Evolutionary conservation across 2,797 vertebrate genomes (phyloP), one percentile per base, ranked within the genome.

Genomic region (Dromococcyx pavoninus): DNA sequence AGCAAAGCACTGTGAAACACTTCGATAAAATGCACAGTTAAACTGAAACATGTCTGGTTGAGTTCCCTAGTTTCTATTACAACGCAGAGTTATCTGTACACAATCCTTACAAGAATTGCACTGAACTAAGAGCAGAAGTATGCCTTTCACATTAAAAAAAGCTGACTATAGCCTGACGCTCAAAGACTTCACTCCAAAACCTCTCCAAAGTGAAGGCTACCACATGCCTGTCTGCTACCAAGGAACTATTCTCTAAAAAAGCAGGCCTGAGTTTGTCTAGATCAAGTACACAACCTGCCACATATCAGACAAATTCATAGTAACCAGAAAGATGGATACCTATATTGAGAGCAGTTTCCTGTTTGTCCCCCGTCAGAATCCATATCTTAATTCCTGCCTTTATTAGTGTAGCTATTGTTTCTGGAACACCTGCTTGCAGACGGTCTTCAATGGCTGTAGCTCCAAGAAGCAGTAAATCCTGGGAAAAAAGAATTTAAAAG

Each of bases 391-490:
- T 99, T 96, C 99, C 98, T 33, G 99, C 99, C 96, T 98, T 99
- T 96, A 99, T 98, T 87, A 99, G 97, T 12, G 99, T 99, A 89
- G 98, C 97, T 95, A 99, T 99, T 82, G 99, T 99, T 97, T 99
- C 99, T 8, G 99, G 99, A 89, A 99, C 99, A 30, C 98, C 98
- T 5, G 98, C 98, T 98, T 99, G 99, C 91, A 99, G 98, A 62
- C 98, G 98, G 92, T 99, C 99, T 97, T 99, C 99, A 91, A 99
- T 99, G 93, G 99, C 99, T 7, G 99, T 99, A 92, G 99, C 99
- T 82, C 99, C 99, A 91, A 99, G 97, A 30, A 99, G 97, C 94
- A 99, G 92, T 67, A 99, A 96, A 95, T 99, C 98, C 99, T 99
- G 86, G 87, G 83, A 88, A n/a, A 78, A 54, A 14, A 71, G n/a